Percentiles rank a stretch among this genome's conserved stretches.
phyloP scores from a whole-genome alignment of 2,113 vertebrate species.

The Thunnus maccoyii region DNA sequence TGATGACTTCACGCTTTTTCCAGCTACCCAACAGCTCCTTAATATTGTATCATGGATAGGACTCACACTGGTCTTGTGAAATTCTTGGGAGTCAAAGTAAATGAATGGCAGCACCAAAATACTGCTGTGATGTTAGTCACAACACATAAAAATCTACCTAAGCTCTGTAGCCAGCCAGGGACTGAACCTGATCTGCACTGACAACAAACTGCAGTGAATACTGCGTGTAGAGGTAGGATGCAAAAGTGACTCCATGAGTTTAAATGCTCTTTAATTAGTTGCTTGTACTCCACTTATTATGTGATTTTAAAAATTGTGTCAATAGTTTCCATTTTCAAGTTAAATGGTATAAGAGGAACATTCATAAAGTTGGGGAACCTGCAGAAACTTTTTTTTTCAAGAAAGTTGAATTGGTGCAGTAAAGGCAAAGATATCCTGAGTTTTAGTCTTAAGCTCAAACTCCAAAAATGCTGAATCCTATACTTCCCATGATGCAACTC shows the following conservation, averaged over 20 bases:
- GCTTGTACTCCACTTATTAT: neutral
- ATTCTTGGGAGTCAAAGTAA: slow-evolving; percentile 35
- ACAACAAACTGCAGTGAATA: neutral
- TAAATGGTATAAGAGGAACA: no score
- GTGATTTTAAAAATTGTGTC: neutral
- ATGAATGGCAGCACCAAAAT: slow-evolving; percentile 16
- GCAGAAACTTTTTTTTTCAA: no score
- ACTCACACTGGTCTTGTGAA: neutral
- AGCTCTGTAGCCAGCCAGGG: neutral
- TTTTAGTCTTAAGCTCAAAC: no score
- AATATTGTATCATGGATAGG: neutral
- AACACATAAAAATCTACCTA: slow-evolving; percentile 9
- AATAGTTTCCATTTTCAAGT: neutral
- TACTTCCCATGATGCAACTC: no score
- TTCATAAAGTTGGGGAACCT: no score
- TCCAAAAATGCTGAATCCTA: no score
- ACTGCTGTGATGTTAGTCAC: slow-evolving; percentile 18
- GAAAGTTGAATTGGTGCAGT: no score
- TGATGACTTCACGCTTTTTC: slow-evolving; percentile 3
- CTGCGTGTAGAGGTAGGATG: neutral
- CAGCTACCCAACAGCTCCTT: neutral
- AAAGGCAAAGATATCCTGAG: no score
- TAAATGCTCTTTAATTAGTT: neutral
- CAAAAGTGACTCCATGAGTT: neutral
- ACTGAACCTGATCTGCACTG: slow-evolving; percentile 4